Conservation (phyloP, 2,113 vertebrate genomes). For the Pan troglodytes region NHGRI_mPanTro3-v2.1_pri NC_072403.2:151315001-151315500, state of each 20-base stretch:
- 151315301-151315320: background rate
- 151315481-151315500: too few relatives aligned
- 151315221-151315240: background rate
- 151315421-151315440: background rate
- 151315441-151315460: background rate
- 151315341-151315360: background rate
- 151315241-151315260: background rate
- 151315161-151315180: background rate
- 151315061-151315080: background rate
- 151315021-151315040: background rate
- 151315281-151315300: background rate
- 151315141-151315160: background rate
- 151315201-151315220: background rate
- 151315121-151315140: background rate
- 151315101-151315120: background rate
- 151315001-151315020: background rate
- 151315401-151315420: background rate
- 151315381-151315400: background rate
- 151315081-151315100: background rate
- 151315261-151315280: slow-evolving; percentile 39
- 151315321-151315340: slow-evolving; percentile 27
- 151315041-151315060: background rate
- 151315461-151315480: background rate
- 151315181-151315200: slow-evolving; percentile 2
- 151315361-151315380: background rate